Conservation (phyloP, 2,888 invertebrate genomes). For the Ligdia adustata region DNA sequence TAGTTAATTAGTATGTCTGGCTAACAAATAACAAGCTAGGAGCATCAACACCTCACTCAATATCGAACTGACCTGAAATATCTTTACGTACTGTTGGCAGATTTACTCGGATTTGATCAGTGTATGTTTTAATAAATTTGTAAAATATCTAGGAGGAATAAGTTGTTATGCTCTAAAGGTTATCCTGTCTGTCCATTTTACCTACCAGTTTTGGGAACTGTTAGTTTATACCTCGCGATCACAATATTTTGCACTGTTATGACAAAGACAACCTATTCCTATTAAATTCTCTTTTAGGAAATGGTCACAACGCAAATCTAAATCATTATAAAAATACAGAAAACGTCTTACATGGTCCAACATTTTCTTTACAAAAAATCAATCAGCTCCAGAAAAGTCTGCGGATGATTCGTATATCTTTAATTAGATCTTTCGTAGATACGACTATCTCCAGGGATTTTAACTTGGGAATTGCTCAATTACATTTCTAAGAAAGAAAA, state of each 20-base stretch:
- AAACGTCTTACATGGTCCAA: too few species aligned
- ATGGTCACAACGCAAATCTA: neutral
- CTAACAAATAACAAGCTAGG: slow-evolving; percentile 6
- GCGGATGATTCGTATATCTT: slow-evolving; percentile 37
- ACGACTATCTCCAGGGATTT: slow-evolving; percentile 28
- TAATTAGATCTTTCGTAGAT: slow-evolving; percentile 34
- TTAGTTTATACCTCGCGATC: too few species aligned
- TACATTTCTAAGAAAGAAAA: slow-evolving; percentile 28
- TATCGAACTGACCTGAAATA: slow-evolving; percentile 6
- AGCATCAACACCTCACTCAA: neutral
- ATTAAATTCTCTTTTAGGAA: too few species aligned
- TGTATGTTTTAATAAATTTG: too few species aligned
- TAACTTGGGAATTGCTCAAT: slow-evolving; percentile 34
- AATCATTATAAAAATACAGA: too few species aligned
- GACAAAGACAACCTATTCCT: too few species aligned
- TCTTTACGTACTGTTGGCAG: slow-evolving; percentile 3
- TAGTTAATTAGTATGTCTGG: too few species aligned
- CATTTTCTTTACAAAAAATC: slow-evolving; percentile 21
- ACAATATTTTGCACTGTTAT: too few species aligned
- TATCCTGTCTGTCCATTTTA: too few species aligned
- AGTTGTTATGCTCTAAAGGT: too few species aligned
- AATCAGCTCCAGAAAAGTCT: slow-evolving; percentile 21
- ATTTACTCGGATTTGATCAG: neutral
- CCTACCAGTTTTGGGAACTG: too few species aligned
- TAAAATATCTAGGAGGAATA: too few species aligned